Percentiles rank a stretch among this genome's conserved stretches.
phyloP scores from a whole-genome alignment of 2,888 invertebrate species.

The Margaritifera margaritifera region DNA sequence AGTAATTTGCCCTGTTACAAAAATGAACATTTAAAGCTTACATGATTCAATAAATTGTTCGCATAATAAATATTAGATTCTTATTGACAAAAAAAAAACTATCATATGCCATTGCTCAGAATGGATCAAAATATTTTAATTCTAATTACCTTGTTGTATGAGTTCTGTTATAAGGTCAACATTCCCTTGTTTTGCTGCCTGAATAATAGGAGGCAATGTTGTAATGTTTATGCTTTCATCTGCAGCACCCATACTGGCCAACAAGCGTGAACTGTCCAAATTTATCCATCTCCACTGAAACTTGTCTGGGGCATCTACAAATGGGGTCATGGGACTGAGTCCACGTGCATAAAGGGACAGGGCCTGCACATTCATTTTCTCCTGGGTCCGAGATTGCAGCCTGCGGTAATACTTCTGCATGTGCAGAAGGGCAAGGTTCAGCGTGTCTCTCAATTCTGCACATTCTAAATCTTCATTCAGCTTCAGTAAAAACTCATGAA shows the following conservation, averaged over 20 bases:
- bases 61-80: too few species aligned
- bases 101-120: too few species aligned
- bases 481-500: slow-evolving; percentile 71
- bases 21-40: too few species aligned
- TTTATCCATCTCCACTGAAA: slow-evolving; percentile 70
- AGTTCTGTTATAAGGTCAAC: slow-evolving; percentile 58
- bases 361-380: slow-evolving; percentile 54
- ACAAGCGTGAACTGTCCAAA: slow-evolving; percentile 60
- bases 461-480: slow-evolving; percentile 70
- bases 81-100: too few species aligned
- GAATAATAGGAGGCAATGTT: slow-evolving; percentile 60
- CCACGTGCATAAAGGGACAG: slow-evolving; percentile 66
- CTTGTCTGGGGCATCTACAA: slow-evolving; percentile 70
- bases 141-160: slow-evolving; percentile 57
- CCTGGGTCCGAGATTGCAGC: slow-evolving; percentile 59
- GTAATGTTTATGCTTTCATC: slow-evolving; percentile 58
- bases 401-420: slow-evolving; percentile 71
- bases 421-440: slow-evolving; percentile 70
- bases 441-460: slow-evolving; percentile 70
- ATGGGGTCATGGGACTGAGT: slow-evolving; percentile 72
- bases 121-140: too few species aligned
- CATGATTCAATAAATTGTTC: too few species aligned
- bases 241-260: slow-evolving; percentile 45
- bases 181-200: slow-evolving; percentile 65
- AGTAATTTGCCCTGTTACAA: too few species aligned